phyloP scores from a whole-genome alignment of 1,140 invertebrate genomes.

The Drosophila nasuta region DNA sequence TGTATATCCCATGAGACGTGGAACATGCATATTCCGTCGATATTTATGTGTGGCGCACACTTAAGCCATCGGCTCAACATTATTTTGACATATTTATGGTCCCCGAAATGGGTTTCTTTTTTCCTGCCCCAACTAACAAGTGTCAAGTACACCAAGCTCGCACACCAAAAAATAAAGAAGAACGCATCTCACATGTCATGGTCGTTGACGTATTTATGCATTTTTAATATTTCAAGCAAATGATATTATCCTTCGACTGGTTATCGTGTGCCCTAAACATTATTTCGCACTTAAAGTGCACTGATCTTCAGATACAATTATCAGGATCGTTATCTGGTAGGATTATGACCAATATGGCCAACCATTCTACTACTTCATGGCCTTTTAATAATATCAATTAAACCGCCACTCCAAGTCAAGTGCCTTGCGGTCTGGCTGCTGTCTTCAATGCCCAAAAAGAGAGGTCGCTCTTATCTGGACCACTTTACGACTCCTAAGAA shows the following conservation, averaged over 20 bases:
- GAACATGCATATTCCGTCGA: slow-evolving; percentile 14
- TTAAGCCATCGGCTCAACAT: slow-evolving; percentile 52
- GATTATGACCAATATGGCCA: slow-evolving; percentile 46
- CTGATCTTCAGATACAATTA: slow-evolving; percentile 55
- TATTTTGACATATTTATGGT: slow-evolving; percentile 80
- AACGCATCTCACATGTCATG: slow-evolving; percentile 68
- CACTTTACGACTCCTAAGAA: slow-evolving; percentile 49
- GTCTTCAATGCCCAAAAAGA: slow-evolving; percentile 8
- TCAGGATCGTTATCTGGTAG: slow-evolving; percentile 78
- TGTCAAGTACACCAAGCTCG: slow-evolving; percentile 46
- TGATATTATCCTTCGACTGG: slow-evolving; percentile 36
- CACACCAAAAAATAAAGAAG: slow-evolving; percentile 10
- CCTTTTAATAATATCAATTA: slow-evolving; percentile 55
- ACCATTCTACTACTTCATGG: slow-evolving; percentile 40
- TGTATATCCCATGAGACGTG: slow-evolving; percentile 69
- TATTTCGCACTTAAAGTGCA: slow-evolving; percentile 51
- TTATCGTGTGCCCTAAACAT: slow-evolving; percentile 52
- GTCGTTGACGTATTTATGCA: slow-evolving; percentile 73
- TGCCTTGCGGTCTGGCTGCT: slow-evolving; percentile 47
- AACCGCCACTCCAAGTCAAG: slow-evolving; percentile 54
- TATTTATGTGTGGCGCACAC: slow-evolving; percentile 45
- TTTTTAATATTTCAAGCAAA: slow-evolving; percentile 72
- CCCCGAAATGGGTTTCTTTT: slow-evolving; percentile 46
- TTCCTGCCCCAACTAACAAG: slow-evolving; percentile 52
- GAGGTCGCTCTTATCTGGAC: slow-evolving; percentile 49